Percentiles rank a stretch among this genome's conserved stretches.
phyloP scores from a whole-genome alignment of 2,797 vertebrate genomes.

The Lepus oiostolus region DNA sequence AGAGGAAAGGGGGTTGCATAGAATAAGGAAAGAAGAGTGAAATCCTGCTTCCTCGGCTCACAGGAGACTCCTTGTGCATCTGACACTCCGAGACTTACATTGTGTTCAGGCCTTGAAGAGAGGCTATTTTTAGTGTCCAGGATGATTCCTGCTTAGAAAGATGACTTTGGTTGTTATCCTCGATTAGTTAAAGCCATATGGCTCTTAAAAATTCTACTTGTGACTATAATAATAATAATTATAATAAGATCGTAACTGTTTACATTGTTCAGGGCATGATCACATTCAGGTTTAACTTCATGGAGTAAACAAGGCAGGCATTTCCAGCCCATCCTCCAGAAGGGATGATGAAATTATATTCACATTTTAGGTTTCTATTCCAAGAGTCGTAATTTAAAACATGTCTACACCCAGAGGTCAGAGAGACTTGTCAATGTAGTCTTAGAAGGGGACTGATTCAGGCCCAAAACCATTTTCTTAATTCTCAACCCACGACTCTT shows the following conservation, averaged over 20 bases:
- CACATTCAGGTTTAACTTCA: conserved; percentile 32
- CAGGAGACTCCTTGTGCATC: not conserved
- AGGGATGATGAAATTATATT: not conserved
- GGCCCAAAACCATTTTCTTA: not conserved
- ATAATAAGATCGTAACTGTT: conserved; percentile 37
- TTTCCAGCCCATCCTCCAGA: conserved; percentile 41
- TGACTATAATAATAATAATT: conserved; percentile 36
- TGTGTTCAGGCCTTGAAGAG: not conserved
- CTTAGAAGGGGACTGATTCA: not conserved
- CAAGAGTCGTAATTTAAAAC: not conserved
- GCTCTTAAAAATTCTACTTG: conserved; percentile 60
- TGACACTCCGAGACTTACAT: not conserved
- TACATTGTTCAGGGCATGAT: conserved; percentile 53
- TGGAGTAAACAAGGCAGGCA: not conserved
- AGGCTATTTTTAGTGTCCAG: conserved; percentile 36
- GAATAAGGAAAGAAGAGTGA: not conserved
- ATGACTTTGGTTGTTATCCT: conserved; percentile 60
- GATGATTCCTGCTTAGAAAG: conserved; percentile 30
- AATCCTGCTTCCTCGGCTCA: not conserved
- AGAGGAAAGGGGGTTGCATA: conserved; percentile 3
- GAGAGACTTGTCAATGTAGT: not conserved
- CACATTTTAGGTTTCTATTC: not conserved
- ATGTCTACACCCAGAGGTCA: not conserved
- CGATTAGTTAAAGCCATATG: conserved; percentile 71
- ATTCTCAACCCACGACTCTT: not conserved